Conservation (phyloP, 2,113 vertebrate species). For the Willisornis vidua region DNA sequence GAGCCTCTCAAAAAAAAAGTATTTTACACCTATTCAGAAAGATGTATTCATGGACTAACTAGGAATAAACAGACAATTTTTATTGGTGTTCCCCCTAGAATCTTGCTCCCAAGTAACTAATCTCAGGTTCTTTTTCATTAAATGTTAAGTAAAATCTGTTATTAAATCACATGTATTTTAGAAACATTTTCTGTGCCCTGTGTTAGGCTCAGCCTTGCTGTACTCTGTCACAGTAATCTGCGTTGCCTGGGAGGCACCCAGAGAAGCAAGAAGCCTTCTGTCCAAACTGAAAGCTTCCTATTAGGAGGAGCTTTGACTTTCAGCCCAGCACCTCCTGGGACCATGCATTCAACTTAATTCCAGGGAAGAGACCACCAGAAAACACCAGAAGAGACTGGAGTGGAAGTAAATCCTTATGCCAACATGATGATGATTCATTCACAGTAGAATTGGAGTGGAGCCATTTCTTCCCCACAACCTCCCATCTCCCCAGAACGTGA, state of each 20-base stretch:
- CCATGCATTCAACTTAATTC: constrained; percentile 33
- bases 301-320: constrained; percentile 24
- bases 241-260: constrained; percentile 48
- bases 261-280: constrained; percentile 61
- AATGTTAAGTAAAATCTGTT: background rate
- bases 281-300: constrained; percentile 39
- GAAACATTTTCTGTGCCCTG: constrained; percentile 56
- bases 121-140: background rate
- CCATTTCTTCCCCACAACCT: constrained; percentile 40
- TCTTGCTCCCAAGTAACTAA: background rate
- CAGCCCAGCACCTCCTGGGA: constrained; percentile 34
- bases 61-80: background rate
- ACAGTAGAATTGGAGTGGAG: constrained; percentile 52
- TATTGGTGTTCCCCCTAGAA: background rate
- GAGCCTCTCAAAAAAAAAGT: background rate
- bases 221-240: constrained; percentile 51
- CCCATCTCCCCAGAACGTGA: constrained; percentile 51
- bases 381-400: constrained; percentile 58
- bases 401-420: constrained; percentile 63
- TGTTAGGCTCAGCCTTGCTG: constrained; percentile 49
- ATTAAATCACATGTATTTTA: background rate
- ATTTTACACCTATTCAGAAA: background rate
- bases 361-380: constrained; percentile 56
- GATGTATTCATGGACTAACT: background rate
- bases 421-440: background rate